Conservation (phyloP, 2,888 invertebrate genomes). For the Polia nebulosa region DNA sequence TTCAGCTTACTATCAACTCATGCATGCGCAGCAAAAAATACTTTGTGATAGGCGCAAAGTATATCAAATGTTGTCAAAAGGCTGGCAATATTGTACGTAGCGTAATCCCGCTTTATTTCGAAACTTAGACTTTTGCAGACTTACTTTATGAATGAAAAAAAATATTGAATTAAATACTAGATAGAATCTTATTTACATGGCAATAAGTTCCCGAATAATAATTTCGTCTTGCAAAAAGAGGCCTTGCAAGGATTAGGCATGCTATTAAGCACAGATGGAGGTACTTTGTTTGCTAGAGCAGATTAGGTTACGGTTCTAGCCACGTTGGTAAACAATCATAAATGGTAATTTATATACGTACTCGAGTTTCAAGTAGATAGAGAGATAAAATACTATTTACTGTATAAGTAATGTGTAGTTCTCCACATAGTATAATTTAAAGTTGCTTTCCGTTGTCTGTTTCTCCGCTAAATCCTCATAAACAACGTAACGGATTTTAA, state of each 20-base stretch:
- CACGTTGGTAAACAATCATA: too few species aligned
- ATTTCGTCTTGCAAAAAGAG: background rate
- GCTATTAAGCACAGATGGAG: background rate
- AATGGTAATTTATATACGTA: too few species aligned
- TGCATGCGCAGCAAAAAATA: slow-evolving; percentile 15
- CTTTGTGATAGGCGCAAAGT: background rate
- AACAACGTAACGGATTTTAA: too few species aligned
- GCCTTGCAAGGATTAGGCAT: too few species aligned
- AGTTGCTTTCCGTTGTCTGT: too few species aligned
- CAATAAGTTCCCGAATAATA: background rate
- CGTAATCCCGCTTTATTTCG: background rate
- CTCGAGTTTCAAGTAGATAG: too few species aligned
- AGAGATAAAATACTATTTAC: too few species aligned
- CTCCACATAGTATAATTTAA: too few species aligned
- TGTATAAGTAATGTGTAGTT: too few species aligned
- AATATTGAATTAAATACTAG: background rate
- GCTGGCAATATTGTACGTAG: background rate
- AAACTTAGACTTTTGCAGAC: background rate
- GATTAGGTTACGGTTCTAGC: too few species aligned
- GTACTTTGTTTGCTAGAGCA: background rate
- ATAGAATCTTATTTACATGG: background rate
- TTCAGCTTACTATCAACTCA: slow-evolving; percentile 15
- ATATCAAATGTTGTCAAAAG: background rate
- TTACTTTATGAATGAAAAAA: background rate
- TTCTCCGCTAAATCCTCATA: too few species aligned